Conservation (phyloP, 1,140 invertebrate genomes). For the Ephestia elutella region DNA sequence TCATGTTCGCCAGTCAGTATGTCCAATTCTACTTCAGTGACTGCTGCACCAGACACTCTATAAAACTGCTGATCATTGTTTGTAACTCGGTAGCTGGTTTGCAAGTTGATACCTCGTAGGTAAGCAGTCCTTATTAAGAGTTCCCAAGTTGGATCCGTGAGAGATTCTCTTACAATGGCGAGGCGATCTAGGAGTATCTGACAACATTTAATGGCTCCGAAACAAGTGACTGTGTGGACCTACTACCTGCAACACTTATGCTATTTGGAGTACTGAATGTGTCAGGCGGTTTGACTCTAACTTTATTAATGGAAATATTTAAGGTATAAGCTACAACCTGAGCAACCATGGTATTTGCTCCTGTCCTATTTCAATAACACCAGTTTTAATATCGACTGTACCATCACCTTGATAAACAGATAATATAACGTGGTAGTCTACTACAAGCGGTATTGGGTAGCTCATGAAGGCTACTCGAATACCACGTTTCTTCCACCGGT, state of each 20-base stretch:
- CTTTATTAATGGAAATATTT: constrained; percentile 80
- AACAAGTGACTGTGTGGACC: constrained; percentile 40
- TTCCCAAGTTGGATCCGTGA: constrained; percentile 76
- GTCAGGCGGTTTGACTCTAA: constrained; percentile 79
- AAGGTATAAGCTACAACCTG: constrained; percentile 84
- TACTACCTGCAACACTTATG: constrained; percentile 76
- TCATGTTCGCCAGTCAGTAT: constrained; percentile 86
- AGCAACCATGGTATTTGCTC: constrained; percentile 76
- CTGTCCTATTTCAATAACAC: constrained; percentile 90
- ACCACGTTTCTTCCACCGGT: constrained; percentile 85
- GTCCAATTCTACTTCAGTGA: constrained; percentile 84
- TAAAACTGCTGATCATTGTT: constrained; percentile 74
- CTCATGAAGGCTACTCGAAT: constrained; percentile 78
- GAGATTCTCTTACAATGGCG: constrained; percentile 73
- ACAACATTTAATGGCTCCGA: constrained; percentile 78
- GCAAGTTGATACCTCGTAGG: constrained; percentile 76
- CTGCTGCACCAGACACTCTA: constrained; percentile 74
- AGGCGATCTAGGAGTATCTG: constrained; percentile 76
- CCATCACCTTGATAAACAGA: constrained; percentile 83
- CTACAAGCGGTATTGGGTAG: constrained; percentile 71
- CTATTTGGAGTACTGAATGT: constrained; percentile 69
- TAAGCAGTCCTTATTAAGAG: constrained; percentile 75
- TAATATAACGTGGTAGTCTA: constrained; percentile 77
- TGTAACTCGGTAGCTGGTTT: constrained; percentile 70
- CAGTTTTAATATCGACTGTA: constrained; percentile 80